Conservation (phyloP, 2,113 vertebrate species). For the Pyrgilauda ruficollis region DNA sequence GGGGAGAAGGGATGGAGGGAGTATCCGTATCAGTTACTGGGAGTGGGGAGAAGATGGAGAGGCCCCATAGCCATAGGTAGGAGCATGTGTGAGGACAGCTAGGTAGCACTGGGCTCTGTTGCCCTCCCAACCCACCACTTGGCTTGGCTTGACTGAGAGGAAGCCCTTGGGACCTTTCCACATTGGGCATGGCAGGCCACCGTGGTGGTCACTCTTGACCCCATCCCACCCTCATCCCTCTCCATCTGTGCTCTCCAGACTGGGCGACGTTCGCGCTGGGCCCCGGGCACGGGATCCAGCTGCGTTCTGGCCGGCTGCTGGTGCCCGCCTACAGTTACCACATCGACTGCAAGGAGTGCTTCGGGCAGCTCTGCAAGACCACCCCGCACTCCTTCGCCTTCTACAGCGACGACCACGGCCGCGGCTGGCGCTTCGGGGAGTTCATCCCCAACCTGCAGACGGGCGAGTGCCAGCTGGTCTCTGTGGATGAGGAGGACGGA, state of each 20-base stretch:
- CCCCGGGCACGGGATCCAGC: constrained; percentile 90
- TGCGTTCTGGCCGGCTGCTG: constrained; percentile 87
- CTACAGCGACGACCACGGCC: constrained; percentile 90
- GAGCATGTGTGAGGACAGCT: fast-evolving
- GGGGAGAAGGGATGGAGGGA: no score
- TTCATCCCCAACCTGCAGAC: constrained; percentile 84
- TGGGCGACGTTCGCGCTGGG: constrained; percentile 95
- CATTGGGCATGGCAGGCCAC: fast-evolving
- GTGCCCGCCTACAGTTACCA: constrained; percentile 91
- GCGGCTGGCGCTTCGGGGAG: constrained; percentile 82
- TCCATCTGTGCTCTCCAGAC: constrained; percentile 62
- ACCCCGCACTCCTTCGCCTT: constrained; percentile 87
- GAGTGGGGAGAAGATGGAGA: neutral
- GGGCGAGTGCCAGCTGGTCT: constrained; percentile 92
- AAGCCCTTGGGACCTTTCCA: neutral
- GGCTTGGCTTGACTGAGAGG: neutral
- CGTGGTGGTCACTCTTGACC: neutral
- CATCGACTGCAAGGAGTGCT: constrained; percentile 88
- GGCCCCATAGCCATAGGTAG: neutral
- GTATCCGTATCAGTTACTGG: fast-evolving
- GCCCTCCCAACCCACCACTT: neutral
- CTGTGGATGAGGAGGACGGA: constrained; percentile 81
- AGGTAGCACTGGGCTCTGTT: neutral
- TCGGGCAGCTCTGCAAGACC: constrained; percentile 85
- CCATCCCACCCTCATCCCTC: neutral